Conservation (phyloP, 2,113 vertebrate genomes). For the Saimiri boliviensis region DNA sequence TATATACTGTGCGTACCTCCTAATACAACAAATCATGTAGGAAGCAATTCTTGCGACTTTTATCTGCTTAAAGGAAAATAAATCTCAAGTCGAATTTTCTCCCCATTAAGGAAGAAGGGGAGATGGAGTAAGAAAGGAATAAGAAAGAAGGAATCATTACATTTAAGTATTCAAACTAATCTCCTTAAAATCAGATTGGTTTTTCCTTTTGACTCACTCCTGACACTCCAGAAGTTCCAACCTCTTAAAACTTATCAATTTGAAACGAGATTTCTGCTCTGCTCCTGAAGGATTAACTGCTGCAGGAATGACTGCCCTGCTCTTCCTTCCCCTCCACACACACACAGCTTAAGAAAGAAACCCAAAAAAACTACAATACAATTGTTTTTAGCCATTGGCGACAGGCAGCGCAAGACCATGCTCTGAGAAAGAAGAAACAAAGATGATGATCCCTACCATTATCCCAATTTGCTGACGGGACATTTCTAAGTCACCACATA, state of each 20-base stretch:
- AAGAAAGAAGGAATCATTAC: neutral
- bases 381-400: neutral
- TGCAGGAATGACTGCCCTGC: neutral
- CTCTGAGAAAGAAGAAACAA: neutral
- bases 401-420: neutral
- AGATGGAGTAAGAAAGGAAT: neutral
- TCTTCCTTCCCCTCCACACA: too few relatives aligned
- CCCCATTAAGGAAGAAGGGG: neutral
- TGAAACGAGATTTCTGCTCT: slow-evolving; percentile 33
- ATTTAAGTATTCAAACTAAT: neutral
- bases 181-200: neutral
- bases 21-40: neutral
- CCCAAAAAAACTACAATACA: neutral
- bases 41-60: neutral
- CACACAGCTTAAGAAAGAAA: slow-evolving; percentile 22
- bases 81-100: neutral
- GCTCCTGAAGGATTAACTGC: neutral
- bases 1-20: neutral
- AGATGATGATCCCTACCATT: neutral
- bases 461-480: rapidly evolving
- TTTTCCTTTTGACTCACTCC: slow-evolving; percentile 29
- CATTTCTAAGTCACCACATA: neutral
- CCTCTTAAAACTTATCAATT: neutral
- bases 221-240: neutral
- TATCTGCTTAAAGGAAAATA: slow-evolving; percentile 5